Evolutionary conservation across 2,888 invertebrate species (phyloP).

Genomic region (Xylota sylvarum): DNA sequence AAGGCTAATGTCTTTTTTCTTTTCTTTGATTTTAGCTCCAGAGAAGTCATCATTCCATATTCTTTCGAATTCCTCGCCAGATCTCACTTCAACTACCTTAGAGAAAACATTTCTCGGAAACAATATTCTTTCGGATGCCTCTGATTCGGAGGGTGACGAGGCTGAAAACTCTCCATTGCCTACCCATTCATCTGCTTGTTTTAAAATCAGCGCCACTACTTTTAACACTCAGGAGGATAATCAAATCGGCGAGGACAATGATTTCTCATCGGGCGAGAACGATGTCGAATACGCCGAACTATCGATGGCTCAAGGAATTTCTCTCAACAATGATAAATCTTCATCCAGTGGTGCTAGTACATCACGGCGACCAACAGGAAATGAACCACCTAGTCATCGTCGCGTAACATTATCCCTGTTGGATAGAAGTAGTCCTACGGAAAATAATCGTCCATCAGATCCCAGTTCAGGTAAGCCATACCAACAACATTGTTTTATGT

Average conservation of each 20-base stretch:
- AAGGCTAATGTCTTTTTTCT: no score
- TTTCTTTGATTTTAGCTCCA: slow-evolving; percentile 63
- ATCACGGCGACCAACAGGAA: slow-evolving; percentile 32
- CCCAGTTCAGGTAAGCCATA: slow-evolving; percentile 30
- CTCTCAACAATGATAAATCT: slow-evolving; percentile 54
- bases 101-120: slow-evolving; percentile 79
- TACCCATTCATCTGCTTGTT: slow-evolving; percentile 30
- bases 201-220: slow-evolving; percentile 51
- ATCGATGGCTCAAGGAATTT: slow-evolving; percentile 85
- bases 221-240: slow-evolving; percentile 55
- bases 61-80: slow-evolving; percentile 86
- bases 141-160: slow-evolving; percentile 92
- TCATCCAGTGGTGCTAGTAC: slow-evolving; percentile 49
- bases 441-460: slow-evolving; percentile 44
- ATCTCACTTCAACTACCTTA: slow-evolving; percentile 80
- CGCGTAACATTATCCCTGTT: slow-evolving; percentile 47
- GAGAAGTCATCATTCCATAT: slow-evolving; percentile 81
- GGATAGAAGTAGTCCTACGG: slow-evolving; percentile 64
- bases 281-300: slow-evolving; percentile 89
- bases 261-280: slow-evolving; percentile 92
- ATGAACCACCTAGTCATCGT: slow-evolving; percentile 36
- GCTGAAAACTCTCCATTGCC: slow-evolving; percentile 85
- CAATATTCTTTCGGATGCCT: slow-evolving; percentile 86
- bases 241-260: slow-evolving; percentile 87
- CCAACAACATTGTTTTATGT: neutral